A percentile compares a stretch with the other conserved stretches of the same genome.
Conservation (phyloP, 2,888 invertebrate genomes). For the Piscicola geometra region DNA sequence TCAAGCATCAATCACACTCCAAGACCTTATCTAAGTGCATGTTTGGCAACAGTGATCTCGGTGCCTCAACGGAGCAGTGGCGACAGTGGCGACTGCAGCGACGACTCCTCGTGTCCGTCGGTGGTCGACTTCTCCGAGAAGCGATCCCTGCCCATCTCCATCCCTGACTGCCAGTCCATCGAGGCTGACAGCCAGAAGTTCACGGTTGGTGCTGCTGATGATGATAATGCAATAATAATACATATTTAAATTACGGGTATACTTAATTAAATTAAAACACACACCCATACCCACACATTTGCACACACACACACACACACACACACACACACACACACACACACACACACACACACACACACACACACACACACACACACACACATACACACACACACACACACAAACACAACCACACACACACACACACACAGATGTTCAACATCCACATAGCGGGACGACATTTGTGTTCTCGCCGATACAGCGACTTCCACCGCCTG, state of each 20-base stretch:
- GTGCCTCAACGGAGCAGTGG: slow-evolving; percentile 52
- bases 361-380: no score
- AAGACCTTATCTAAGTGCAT: no score
- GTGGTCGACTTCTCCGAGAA: slow-evolving; percentile 74
- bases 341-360: no score
- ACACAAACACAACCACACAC: no score
- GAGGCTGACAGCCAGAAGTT: slow-evolving; percentile 58
- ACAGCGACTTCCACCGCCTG: slow-evolving; percentile 86
- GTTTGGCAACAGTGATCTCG: slow-evolving; percentile 50
- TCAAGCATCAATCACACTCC: no score
- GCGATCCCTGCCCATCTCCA: slow-evolving; percentile 68
- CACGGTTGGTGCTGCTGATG: slow-evolving; percentile 19
- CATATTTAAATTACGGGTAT: no score
- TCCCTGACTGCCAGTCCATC: slow-evolving; percentile 84
- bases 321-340: no score
- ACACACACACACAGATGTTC: slow-evolving; percentile 66
- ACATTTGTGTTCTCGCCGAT: slow-evolving; percentile 90
- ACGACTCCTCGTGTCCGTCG: slow-evolving; percentile 72
- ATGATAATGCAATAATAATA: no score
- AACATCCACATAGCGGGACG: slow-evolving; percentile 99
- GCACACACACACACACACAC: no score
- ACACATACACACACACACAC: no score
- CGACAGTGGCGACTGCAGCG: slow-evolving; percentile 57
- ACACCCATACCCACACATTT: no score
- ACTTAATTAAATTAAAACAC: no score